Evolutionary conservation across 1,140 invertebrate genomes (phyloP).

Genomic region (Heliconius congener): DNA sequence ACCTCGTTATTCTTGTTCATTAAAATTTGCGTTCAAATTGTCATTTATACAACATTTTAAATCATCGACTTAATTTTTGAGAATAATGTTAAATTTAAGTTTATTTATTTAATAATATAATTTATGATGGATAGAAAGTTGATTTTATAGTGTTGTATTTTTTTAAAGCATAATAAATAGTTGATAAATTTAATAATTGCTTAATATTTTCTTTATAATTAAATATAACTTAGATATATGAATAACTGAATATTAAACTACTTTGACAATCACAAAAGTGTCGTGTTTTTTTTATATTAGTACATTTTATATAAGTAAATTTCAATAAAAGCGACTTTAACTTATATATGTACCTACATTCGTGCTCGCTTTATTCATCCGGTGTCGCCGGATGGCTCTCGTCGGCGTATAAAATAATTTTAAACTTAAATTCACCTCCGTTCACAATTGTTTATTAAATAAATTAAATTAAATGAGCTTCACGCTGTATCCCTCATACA

Average conservation of each 20-base stretch:
- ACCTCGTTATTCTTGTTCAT: constrained; percentile 29
- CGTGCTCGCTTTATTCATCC: constrained; percentile 24
- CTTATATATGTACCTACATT: neutral
- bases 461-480: no score
- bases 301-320: neutral
- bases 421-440: constrained; percentile 51
- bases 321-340: constrained; percentile 2
- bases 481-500: no score
- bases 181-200: no score
- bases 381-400: constrained; percentile 54
- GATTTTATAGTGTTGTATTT: neutral
- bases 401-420: constrained; percentile 1
- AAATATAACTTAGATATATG: no score
- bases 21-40: constrained; percentile 25
- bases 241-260: neutral
- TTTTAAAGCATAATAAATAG: neutral
- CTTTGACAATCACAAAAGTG: neutral
- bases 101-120: neutral
- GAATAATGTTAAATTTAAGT: neutral
- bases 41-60: constrained; percentile 31
- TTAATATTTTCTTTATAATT: no score
- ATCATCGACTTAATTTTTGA: constrained; percentile 19
- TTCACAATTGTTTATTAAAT: constrained; percentile 25
- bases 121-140: neutral
- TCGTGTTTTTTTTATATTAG: neutral